phyloP scores from a whole-genome alignment of 2,888 invertebrate species.

The Anarsia innoxiella region DNA sequence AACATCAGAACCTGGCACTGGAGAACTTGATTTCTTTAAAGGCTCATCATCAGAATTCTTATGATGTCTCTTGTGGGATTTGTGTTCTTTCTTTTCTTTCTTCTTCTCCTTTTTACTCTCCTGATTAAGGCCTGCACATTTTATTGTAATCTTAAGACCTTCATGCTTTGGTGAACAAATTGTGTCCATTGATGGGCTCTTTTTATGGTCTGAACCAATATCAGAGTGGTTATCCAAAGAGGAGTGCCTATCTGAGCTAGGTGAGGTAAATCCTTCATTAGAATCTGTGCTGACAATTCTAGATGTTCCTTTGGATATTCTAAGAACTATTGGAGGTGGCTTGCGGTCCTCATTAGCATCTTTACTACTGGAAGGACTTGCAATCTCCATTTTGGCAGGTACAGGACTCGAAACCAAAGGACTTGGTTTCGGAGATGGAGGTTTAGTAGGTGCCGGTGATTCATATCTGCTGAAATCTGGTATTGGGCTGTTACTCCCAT shows the following conservation, averaged over 20 bases:
- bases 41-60: conserved; percentile 57
- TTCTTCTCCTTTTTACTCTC: conserved; percentile 64
- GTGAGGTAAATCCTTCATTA: conserved; percentile 76
- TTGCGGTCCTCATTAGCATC: conserved; percentile 64
- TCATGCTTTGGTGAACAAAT: conserved; percentile 70
- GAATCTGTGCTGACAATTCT: conserved; percentile 80
- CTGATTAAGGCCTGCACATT: conserved; percentile 56
- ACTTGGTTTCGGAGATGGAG: conserved; percentile 63
- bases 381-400: conserved; percentile 50
- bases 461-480: conserved; percentile 63
- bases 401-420: conserved; percentile 55
- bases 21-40: conserved; percentile 60
- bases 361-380: conserved; percentile 66
- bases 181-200: conserved; percentile 58
- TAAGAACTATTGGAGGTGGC: conserved; percentile 89
- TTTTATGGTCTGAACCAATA: conserved; percentile 55
- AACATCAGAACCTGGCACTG: conserved; percentile 64
- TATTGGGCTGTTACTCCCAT: conserved; percentile 72
- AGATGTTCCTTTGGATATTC: conserved; percentile 87
- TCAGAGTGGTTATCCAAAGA: conserved; percentile 65
- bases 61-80: conserved; percentile 68
- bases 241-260: conserved; percentile 68
- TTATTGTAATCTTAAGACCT: conserved; percentile 69
- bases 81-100: conserved; percentile 70
- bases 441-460: conserved; percentile 30